Conservation (phyloP, 2,113 vertebrate species). For the Desmodus rotundus region DNA sequence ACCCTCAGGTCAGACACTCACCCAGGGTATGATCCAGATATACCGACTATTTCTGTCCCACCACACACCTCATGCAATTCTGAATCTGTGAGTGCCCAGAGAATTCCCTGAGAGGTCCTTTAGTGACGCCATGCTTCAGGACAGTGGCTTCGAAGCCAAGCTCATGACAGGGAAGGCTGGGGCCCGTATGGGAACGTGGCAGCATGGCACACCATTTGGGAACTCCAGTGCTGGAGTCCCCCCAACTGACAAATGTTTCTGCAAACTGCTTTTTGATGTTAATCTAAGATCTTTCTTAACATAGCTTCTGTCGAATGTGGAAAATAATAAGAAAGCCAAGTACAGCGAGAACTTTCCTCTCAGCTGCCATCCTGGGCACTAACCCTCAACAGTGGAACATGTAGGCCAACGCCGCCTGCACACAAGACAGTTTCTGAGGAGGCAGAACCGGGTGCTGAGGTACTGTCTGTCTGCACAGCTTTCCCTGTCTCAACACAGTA, state of each 20-base stretch:
- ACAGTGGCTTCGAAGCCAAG: neutral
- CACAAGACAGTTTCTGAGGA: neutral
- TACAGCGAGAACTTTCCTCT: neutral
- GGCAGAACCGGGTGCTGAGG: neutral
- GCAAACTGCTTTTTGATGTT: neutral
- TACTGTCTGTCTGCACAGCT: fast-evolving
- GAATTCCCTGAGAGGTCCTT: too few species aligned
- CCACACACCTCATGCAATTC: neutral
- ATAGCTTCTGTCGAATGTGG: neutral
- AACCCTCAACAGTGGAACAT: neutral
- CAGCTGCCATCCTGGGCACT: neutral
- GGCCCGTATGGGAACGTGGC: neutral
- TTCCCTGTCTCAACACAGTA: fast-evolving
- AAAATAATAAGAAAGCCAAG: neutral
- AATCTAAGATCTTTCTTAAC: neutral
- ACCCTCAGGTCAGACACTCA: neutral
- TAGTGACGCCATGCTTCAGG: neutral
- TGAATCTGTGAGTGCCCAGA: neutral
- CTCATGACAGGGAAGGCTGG: neutral
- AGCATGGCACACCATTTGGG: neutral
- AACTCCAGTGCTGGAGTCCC: neutral
- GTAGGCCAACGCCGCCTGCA: too few species aligned
- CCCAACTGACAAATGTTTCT: neutral
- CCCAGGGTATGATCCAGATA: too few species aligned
- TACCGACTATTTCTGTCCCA: neutral